These are phyloP conservation scores for Clostera curtula DNA, from an alignment of 2,888 invertebrate species.

Conservation along the genomic window DNA sequence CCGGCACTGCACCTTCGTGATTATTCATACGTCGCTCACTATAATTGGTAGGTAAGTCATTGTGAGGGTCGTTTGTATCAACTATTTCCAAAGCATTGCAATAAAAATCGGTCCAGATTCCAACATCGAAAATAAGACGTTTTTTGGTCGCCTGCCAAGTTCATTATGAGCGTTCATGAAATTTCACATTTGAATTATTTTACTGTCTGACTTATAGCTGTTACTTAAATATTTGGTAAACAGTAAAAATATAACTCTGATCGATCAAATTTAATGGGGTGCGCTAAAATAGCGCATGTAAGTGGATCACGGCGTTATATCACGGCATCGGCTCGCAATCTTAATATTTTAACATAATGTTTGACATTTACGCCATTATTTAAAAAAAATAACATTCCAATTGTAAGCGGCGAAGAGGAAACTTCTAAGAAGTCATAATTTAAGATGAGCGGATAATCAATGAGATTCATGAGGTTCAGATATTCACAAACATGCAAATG, in stretches of 20 bases:
- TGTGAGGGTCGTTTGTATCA: slow-evolving; percentile 52
- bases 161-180: slow-evolving; percentile 76
- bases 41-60: slow-evolving; percentile 52
- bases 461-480: too few relatives aligned
- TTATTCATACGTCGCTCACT: slow-evolving; percentile 24
- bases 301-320: slow-evolving; percentile 58
- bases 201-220: slow-evolving; percentile 74
- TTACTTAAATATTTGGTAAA: slow-evolving; percentile 76
- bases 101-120: slow-evolving; percentile 75
- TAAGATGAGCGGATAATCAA: slow-evolving; percentile 8
- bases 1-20: too few relatives aligned
- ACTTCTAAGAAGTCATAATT: slow-evolving; percentile 9
- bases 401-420: slow-evolving; percentile 7
- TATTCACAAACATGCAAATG: too few relatives aligned
- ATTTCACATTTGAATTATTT: slow-evolving; percentile 76
- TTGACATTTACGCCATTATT: slow-evolving; percentile 32
- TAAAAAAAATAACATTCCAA: slow-evolving; percentile 25
- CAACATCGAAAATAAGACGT: slow-evolving; percentile 74
- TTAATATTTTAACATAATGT: slow-evolving; percentile 32
- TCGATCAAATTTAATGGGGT: slow-evolving; percentile 71
- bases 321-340: slow-evolving; percentile 28
- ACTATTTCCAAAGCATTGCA: slow-evolving; percentile 68
- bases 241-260: slow-evolving; percentile 72
- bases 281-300: slow-evolving; percentile 58
- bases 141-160: slow-evolving; percentile 73